Evolutionary conservation across 2,113 vertebrate species (phyloP).

Genomic region (Zingel zingel): DNA sequence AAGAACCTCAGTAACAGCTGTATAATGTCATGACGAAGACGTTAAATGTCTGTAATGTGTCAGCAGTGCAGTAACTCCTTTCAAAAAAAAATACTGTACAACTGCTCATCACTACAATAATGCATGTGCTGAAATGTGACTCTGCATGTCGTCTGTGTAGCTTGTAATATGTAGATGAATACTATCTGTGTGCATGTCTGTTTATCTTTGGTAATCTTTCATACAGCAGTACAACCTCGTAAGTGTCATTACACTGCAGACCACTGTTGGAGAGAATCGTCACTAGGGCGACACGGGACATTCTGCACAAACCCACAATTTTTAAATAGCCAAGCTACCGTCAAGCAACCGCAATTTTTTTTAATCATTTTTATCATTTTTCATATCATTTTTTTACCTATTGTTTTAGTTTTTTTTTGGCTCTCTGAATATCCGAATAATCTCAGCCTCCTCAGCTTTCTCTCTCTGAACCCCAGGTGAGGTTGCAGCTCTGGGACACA

Average conservation of each 20-base stretch:
- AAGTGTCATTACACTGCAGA: not conserved
- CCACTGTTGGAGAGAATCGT: too few species aligned
- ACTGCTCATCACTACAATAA: not conserved
- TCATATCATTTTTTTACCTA: not conserved
- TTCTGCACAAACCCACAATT: too few species aligned
- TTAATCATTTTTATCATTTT: too few species aligned
- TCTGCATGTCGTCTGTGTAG: conserved; percentile 7
- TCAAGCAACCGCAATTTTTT: too few species aligned
- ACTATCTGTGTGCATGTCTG: conserved; percentile 16
- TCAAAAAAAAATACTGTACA: not conserved
- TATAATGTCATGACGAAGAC: conserved; percentile 9
- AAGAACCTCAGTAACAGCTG: conserved; percentile 70
- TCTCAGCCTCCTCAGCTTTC: conserved; percentile 70
- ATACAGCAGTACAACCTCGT: conserved; percentile 36
- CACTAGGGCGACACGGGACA: too few species aligned
- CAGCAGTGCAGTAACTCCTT: not conserved
- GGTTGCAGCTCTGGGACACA: conserved; percentile 96
- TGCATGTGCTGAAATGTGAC: conserved; percentile 16
- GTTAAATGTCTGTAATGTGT: conserved; percentile 24
- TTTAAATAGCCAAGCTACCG: too few species aligned
- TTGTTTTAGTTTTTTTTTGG: conserved; percentile 31
- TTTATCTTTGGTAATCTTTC: conserved; percentile 32
- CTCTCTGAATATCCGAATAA: conserved; percentile 69
- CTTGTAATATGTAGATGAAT: conserved; percentile 27
- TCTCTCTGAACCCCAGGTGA: conserved; percentile 86